A percentile compares a stretch with the other conserved stretches of the same genome.
These are phyloP conservation scores for Halocaridina rubra DNA, from an alignment of 2,888 invertebrate genomes.

Conservation along the genomic window DNA sequence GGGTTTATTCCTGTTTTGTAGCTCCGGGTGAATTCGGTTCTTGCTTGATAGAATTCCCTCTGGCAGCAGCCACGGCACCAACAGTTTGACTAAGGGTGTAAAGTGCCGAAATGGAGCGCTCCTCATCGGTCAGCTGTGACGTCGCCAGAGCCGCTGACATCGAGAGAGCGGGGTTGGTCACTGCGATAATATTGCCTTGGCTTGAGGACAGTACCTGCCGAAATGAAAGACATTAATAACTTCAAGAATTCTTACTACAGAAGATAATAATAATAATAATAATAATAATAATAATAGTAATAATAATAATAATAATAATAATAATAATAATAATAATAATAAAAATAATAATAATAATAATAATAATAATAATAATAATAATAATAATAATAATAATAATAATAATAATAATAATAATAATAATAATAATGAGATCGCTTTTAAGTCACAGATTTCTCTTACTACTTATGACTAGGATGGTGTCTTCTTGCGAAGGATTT, in stretches of 20 bases:
- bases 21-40: slow-evolving; percentile 61
- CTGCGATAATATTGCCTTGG: slow-evolving; percentile 88
- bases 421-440: no score
- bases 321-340: not conserved
- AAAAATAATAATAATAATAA: not conserved
- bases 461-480: no score
- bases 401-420: no score
- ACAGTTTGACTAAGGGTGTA: slow-evolving; percentile 56
- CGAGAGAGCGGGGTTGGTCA: slow-evolving; percentile 86
- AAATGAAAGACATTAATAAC: slow-evolving; percentile 17
- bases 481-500: no score
- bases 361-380: no score
- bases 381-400: no score
- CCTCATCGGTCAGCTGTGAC: slow-evolving; percentile 41
- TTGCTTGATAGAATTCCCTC: slow-evolving; percentile 58
- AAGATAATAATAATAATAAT: not conserved
- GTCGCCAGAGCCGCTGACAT: slow-evolving; percentile 53
- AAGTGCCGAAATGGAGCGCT: slow-evolving; percentile 41
- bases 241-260: not conserved
- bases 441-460: no score
- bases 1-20: slow-evolving; percentile 49
- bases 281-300: not conserved
- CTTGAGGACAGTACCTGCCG: slow-evolving; percentile 83
- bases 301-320: not conserved
- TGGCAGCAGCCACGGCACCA: slow-evolving; percentile 34